Base-by-base conservation (phyloP, 2,113 vertebrate species). In the Sceloporus tristichus region DNA sequence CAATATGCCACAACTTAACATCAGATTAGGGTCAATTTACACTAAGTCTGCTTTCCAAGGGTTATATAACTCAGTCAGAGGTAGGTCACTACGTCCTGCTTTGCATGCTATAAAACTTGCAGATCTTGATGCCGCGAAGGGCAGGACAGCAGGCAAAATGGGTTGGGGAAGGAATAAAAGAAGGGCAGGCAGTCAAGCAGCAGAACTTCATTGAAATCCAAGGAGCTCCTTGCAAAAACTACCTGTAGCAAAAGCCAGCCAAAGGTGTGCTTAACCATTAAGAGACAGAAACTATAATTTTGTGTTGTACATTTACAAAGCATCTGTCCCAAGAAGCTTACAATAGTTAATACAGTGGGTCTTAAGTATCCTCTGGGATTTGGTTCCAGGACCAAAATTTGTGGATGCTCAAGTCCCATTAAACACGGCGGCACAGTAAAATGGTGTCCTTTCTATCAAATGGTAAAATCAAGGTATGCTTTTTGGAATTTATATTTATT, bases 21-120 rank as follows among this genome's bases (percentile, higher is more conserved):
- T 93, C 83, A 93, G 94, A 93, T 95, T 94, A 94, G 94, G 91
- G 91, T 95, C 94, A 95, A 91, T 94, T 94, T 95, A 94, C 91
- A 93, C 91, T 93, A 95, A 95, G 92, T 93, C 94, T 93, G 79
- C 85, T 93, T 92, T 94, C 91, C 94, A 94, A 89, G 88, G 90
- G 86, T 95, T 95, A 91, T 74, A 88, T 88, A 95, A 94, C 75
- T 3, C 18, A 93, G 80, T 85, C 91, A 59, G 89, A 94, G 82
- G 90, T 88, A 95, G 92, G 93, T 93, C 93, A 92, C 87, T 89
- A 38, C 89, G 88, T 93, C 91, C 92, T 93, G 91, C 89, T 94
- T 90, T 38, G 65, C 85, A 80, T 84, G 89, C 76, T 62, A 81
- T 53, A 92, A 89, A 90, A 82, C 87, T 91, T 56, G 84, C 85